These are phyloP conservation scores for Acrocyrtus sp. DNA, from an alignment of 2,888 invertebrate genomes.

Conservation along the genomic window DNA sequence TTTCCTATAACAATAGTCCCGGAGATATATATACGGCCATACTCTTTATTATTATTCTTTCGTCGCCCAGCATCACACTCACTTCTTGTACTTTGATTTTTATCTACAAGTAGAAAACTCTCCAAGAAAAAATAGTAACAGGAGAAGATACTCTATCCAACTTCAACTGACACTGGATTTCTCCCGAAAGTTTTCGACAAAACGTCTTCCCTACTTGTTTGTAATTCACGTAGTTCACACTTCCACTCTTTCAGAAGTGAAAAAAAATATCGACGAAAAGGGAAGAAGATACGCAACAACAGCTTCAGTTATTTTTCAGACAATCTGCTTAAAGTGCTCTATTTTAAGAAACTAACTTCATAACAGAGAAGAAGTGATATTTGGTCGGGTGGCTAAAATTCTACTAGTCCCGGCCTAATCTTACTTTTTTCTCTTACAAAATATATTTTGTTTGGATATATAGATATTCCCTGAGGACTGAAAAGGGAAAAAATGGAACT, in stretches of 20 bases:
- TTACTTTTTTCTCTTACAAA: constrained; percentile 5
- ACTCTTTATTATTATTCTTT: constrained; percentile 37
- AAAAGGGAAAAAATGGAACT: neutral
- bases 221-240: constrained; percentile 29
- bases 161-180: constrained; percentile 12
- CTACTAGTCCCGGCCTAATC: constrained; percentile 1
- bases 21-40: too few relatives aligned
- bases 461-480: constrained; percentile 11
- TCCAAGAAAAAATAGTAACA: constrained; percentile 1
- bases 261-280: neutral
- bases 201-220: constrained; percentile 10
- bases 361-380: too few relatives aligned
- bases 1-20: too few relatives aligned
- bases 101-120: constrained; percentile 28
- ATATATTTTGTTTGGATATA: neutral
- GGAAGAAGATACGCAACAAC: neutral
- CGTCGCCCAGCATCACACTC: constrained; percentile 15
- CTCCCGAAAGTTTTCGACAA: constrained; percentile 32
- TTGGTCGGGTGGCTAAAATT: neutral
- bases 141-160: neutral
- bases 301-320: neutral
- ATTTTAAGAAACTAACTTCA: constrained; percentile 24
- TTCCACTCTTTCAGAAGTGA: neutral
- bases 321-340: constrained; percentile 39
- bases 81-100: constrained; percentile 24